A percentile compares a stretch with the other conserved stretches of the same genome.
Conservation (phyloP, 2,888 invertebrate genomes). For the Lasioglossum malachurum region DNA sequence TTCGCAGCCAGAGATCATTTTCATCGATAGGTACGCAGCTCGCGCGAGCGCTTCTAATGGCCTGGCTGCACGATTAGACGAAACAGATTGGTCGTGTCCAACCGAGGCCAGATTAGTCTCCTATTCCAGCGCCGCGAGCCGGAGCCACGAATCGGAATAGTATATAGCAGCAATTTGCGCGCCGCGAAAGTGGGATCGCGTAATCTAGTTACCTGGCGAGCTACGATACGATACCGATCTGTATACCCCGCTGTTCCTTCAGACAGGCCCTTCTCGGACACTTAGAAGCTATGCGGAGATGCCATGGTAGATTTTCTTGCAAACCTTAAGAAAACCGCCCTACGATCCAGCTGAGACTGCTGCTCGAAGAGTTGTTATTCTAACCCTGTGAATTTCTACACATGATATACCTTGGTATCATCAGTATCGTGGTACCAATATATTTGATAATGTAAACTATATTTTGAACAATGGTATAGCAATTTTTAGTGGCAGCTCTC, state of each 20-base stretch:
- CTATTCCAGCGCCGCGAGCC: conserved; percentile 34
- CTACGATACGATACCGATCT: conserved; percentile 56
- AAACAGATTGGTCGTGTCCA: conserved; percentile 65
- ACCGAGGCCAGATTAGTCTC: conserved; percentile 62
- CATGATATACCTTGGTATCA: no score
- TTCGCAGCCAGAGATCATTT: conserved; percentile 54
- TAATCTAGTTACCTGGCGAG: conserved; percentile 68
- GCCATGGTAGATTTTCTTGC: background rate
- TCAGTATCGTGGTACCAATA: no score
- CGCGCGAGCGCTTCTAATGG: conserved; percentile 58
- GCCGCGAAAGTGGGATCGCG: conserved; percentile 67
- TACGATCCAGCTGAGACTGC: background rate
- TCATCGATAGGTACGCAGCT: conserved; percentile 56
- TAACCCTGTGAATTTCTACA: background rate
- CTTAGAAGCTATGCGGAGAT: background rate
- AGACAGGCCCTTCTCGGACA: background rate
- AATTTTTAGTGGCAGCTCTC: no score
- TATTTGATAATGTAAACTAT: no score
- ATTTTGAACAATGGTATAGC: no score
- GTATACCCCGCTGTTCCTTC: conserved; percentile 45
- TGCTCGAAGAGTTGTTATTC: background rate
- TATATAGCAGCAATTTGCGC: conserved; percentile 67
- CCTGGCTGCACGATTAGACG: conserved; percentile 57
- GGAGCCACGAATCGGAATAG: conserved; percentile 53
- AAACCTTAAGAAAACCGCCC: background rate